phyloP scores from a whole-genome alignment of 2,888 invertebrate genomes.

The Spialia ferax region DNA sequence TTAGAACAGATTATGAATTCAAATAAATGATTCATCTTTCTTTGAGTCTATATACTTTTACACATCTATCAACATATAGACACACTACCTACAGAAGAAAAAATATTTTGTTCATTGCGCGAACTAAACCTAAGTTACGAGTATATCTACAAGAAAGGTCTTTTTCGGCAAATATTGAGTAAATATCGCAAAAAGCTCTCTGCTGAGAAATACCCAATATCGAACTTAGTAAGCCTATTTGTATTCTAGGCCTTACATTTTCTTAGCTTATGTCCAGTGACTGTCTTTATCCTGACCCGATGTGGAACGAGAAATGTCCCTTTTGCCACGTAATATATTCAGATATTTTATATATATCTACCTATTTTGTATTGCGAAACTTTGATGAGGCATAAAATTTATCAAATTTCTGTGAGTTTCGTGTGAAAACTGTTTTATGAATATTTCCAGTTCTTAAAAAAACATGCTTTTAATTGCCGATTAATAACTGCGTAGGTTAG shows the following conservation, averaged over 20 bases:
- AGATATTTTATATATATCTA: conserved; percentile 12
- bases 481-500: no score
- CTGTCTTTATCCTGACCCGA: conserved; percentile 5
- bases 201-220: conserved; percentile 1
- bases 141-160: no score
- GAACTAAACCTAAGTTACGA: no score
- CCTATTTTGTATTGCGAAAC: conserved; percentile 31
- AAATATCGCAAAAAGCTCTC: conserved; percentile 7
- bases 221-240: conserved; percentile 20
- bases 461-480: no score
- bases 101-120: not conserved
- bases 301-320: conserved; percentile 11
- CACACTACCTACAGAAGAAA: no score
- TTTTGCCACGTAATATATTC: conserved; percentile 27
- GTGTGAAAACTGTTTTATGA: not conserved
- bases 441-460: conserved; percentile 7
- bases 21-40: no score
- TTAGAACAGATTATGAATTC: no score
- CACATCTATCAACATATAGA: no score
- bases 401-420: conserved; percentile 1
- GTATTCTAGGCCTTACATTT: conserved; percentile 26
- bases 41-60: no score
- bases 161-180: not conserved
- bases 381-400: conserved; percentile 18
- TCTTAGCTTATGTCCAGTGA: conserved; percentile 8